Evolutionary conservation across 35 echinoderm and acorn worm species (phyloP).

Genomic region (Ophioderma brevispina): DNA sequence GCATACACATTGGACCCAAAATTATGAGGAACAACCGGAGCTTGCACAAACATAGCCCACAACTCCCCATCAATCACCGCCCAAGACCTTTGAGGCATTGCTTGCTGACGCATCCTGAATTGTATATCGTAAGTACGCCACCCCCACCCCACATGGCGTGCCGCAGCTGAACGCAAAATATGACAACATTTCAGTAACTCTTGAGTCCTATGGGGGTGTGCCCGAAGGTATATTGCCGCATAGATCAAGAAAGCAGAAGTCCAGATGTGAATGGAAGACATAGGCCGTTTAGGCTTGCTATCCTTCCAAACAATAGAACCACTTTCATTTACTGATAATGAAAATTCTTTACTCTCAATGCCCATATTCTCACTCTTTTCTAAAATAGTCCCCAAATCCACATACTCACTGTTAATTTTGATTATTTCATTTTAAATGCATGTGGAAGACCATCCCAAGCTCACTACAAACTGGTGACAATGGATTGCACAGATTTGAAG

Average conservation of each 20-base stretch:
- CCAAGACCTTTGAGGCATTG: neutral
- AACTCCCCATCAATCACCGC: neutral
- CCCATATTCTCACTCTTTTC: neutral
- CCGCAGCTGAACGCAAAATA: too few relatives aligned
- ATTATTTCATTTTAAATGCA: neutral
- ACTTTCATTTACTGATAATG: neutral
- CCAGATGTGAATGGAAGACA: neutral
- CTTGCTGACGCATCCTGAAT: neutral
- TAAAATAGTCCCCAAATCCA: neutral
- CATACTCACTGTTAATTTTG: neutral
- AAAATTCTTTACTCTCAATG: neutral
- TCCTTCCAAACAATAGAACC: neutral
- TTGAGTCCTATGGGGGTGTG: neutral
- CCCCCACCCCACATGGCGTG: neutral
- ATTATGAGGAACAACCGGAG: too few relatives aligned
- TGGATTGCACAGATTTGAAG: too few relatives aligned
- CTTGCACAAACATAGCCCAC: neutral
- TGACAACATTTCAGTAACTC: too few relatives aligned
- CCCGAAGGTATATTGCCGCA: neutral
- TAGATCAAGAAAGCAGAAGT: neutral
- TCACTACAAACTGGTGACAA: neutral
- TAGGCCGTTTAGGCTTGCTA: neutral
- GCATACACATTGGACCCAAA: too few relatives aligned
- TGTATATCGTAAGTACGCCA: neutral
- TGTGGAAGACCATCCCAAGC: neutral